Evolutionary conservation across 1,140 invertebrate species (phyloP).

Genomic region (Diprion similis): DNA sequence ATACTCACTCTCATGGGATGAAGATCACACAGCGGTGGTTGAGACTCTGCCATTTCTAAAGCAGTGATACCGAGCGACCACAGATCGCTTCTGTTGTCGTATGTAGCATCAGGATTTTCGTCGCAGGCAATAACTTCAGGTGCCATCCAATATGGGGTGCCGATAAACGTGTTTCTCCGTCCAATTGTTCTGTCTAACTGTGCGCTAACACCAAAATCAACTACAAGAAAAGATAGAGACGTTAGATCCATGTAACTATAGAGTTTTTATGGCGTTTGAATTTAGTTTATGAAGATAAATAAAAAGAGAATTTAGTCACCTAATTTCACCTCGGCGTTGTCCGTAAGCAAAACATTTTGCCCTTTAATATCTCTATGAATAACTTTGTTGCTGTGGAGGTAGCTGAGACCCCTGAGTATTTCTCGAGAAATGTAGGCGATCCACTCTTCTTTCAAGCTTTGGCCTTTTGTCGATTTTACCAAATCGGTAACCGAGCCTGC

Average conservation of each 20-base stretch:
- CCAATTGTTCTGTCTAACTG: slow-evolving; percentile 99
- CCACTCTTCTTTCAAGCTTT: slow-evolving; percentile 99
- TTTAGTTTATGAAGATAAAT: slow-evolving; percentile 8
- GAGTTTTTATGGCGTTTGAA: too few relatives aligned
- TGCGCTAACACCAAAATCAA: slow-evolving; percentile 99
- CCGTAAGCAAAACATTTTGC: slow-evolving; percentile 98
- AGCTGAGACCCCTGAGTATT: slow-evolving; percentile 94
- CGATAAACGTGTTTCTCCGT: slow-evolving; percentile 98
- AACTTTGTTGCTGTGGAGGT: slow-evolving; percentile 98
- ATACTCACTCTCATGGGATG: slow-evolving; percentile 92
- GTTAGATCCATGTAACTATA: neutral
- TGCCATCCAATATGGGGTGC: slow-evolving; percentile 99
- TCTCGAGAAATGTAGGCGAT: slow-evolving; percentile 99
- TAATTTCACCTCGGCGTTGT: slow-evolving; percentile 99
- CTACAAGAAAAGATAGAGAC: slow-evolving; percentile 62
- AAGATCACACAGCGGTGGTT: slow-evolving; percentile 97
- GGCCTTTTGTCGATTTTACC: slow-evolving; percentile 98
- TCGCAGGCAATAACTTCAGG: slow-evolving; percentile 99
- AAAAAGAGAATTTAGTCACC: slow-evolving; percentile 62
- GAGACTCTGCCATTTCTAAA: slow-evolving; percentile 99
- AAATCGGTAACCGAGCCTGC: slow-evolving; percentile 99
- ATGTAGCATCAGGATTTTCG: slow-evolving; percentile 99
- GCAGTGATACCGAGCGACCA: slow-evolving; percentile 99
- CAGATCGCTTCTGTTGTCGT: slow-evolving; percentile 98
- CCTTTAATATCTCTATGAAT: slow-evolving; percentile 99